Evolutionary conservation across 2,113 vertebrate genomes (phyloP), one percentile per base, ranked within the genome.

Genomic region (Dolichallabes microphthalmus): DNA sequence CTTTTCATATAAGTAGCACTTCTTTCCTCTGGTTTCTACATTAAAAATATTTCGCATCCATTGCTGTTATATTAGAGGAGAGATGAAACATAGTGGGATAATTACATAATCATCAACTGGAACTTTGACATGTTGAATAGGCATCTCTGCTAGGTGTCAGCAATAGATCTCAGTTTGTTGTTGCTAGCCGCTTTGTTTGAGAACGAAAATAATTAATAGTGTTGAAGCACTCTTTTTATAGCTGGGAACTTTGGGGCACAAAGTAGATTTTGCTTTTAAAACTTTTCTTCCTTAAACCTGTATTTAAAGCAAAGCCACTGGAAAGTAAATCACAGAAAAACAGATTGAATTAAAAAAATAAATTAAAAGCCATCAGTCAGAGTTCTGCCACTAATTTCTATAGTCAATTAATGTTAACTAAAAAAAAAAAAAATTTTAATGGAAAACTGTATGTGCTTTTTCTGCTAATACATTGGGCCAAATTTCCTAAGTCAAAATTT

Each of bases 401-500:
- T 73, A 50, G n/a, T 52, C 12, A 52, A 3, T 52, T 75, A 75
- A 52, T 27, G 45, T 14, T 13, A 22, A 13, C 27, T 53, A 13
- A 50, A 75, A 22, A n/a, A n/a, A n/a, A n/a, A n/a, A n/a, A n/a
- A n/a, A n/a, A 2, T 71, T 12, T 15, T 45, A 8, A 2, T 75
- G 45, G 14, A 75, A 53, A 75, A 53, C 17, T 73, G 64, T 25
- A 15, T 32, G 15, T 55, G 17, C 45, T 57, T 30, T 82, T 52
- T n/a, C 57, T 50, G n/a, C 11, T 74, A 71, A 73, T 30, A 25
- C 25, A 15, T 17, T 53, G 82, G 69, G 55, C 55, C 55, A 83
- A 25, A 83, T 83, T 83, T 83, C 35, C 69, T 35, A 83, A 61
- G 35, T 63, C 0, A 7, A 30, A 19, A 45, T n/a, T 63, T 63